phyloP scores from a whole-genome alignment of 2,888 invertebrate genomes.

The Heptascelio sp. region DNA sequence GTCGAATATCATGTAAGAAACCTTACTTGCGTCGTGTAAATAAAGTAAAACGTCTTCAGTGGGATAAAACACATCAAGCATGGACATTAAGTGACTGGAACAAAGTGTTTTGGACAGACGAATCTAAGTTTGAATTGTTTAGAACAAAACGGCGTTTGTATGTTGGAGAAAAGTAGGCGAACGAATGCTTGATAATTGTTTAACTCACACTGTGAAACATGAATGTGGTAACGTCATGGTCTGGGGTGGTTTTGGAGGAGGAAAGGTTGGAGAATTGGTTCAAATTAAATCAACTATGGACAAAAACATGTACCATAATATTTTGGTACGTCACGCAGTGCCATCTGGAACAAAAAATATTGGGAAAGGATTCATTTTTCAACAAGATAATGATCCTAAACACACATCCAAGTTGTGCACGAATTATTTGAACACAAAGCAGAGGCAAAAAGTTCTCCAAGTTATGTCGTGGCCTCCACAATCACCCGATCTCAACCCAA shows the following conservation, averaged over 20 bases:
- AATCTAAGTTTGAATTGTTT: constrained; percentile 63
- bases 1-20: background rate
- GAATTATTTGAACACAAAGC: constrained; percentile 34
- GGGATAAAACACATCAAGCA: constrained; percentile 58
- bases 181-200: constrained; percentile 17
- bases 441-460: too few relatives aligned
- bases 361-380: constrained; percentile 60
- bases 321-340: constrained; percentile 42
- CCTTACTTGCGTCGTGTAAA: background rate
- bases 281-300: constrained; percentile 64
- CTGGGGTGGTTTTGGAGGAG: constrained; percentile 61
- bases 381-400: constrained; percentile 69
- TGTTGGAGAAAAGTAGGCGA: constrained; percentile 35
- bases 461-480: too few relatives aligned
- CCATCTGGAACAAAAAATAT: constrained; percentile 53
- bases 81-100: constrained; percentile 54
- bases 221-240: constrained; percentile 63
- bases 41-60: constrained; percentile 42
- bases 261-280: constrained; percentile 52
- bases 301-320: constrained; percentile 58
- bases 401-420: constrained; percentile 48
- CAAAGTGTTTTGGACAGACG: constrained; percentile 57
- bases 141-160: constrained; percentile 32
- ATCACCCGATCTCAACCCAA: constrained; percentile 23
- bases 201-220: constrained; percentile 67